phyloP scores from a whole-genome alignment of 2,113 vertebrate species.

The Epinephelus lanceolatus region DNA sequence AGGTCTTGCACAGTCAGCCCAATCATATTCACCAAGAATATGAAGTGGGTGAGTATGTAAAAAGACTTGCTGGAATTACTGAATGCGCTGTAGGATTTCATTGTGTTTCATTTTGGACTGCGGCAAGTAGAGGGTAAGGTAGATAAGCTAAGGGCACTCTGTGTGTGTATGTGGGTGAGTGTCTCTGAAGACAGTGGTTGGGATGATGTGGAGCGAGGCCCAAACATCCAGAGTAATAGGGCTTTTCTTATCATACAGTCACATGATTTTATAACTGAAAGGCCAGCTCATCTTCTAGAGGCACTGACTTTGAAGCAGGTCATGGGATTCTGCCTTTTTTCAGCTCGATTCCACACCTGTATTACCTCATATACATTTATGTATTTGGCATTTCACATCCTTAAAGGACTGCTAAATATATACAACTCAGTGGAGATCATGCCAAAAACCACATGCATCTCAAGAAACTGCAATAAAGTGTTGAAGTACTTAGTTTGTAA shows the following conservation, averaged over 20 bases:
- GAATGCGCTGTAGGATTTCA: constrained; percentile 39
- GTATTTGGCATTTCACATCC: constrained; percentile 23
- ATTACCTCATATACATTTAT: constrained; percentile 17
- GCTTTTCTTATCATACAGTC: constrained; percentile 48
- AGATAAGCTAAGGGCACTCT: constrained; percentile 49
- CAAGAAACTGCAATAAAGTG: not conserved
- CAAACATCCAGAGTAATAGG: constrained; percentile 41
- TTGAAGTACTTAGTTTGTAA: not conserved
- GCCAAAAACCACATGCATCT: constrained; percentile 15
- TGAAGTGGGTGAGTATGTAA: constrained; percentile 54
- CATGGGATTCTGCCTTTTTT: not conserved
- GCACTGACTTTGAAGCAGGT: constrained; percentile 45
- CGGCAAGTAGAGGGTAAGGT: constrained; percentile 34
- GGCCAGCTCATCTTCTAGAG: constrained; percentile 10
- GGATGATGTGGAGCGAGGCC: constrained; percentile 19
- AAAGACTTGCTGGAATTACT: constrained; percentile 59
- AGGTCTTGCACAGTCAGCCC: constrained; percentile 63
- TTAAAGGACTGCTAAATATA: not conserved
- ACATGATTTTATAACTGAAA: constrained; percentile 52
- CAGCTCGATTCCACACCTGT: constrained; percentile 6
- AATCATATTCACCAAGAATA: constrained; percentile 61
- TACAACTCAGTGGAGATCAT: not conserved
- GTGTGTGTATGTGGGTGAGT: not conserved
- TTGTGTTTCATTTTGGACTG: constrained; percentile 41
- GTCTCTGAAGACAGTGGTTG: constrained; percentile 23